These are phyloP conservation scores for Drosophila mulleri DNA, from an alignment of 2,888 invertebrate genomes.

Conservation along the genomic window DNA sequence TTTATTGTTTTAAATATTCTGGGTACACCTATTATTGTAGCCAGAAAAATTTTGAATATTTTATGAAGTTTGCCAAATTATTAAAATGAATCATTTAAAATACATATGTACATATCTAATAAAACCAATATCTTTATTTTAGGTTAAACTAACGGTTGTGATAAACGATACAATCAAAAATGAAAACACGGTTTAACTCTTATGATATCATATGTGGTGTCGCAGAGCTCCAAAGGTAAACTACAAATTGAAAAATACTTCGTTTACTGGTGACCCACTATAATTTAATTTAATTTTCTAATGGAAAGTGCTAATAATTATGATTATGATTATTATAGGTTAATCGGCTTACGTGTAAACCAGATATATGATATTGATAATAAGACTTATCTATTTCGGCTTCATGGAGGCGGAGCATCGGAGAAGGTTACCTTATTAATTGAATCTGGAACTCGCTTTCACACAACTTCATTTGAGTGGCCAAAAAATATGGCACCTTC, in stretches of 20 bases:
- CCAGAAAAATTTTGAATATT: too few relatives aligned
- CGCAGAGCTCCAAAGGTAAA: conserved; percentile 93
- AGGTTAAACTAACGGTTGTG: conserved; percentile 63
- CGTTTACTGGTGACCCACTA: too few relatives aligned
- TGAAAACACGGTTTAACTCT: conserved; percentile 97
- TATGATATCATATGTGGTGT: conserved; percentile 96
- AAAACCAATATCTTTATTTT: not conserved
- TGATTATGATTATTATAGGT: conserved; percentile 86
- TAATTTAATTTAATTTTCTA: too few relatives aligned
- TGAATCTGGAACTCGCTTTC: conserved; percentile 97
- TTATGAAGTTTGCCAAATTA: too few relatives aligned
- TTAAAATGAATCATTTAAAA: too few relatives aligned
- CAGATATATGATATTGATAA: conserved; percentile 99
- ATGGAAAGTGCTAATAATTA: not conserved
- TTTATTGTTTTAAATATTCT: too few relatives aligned
- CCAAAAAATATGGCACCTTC: conserved; percentile 98
- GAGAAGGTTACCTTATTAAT: conserved; percentile 93
- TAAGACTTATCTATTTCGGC: conserved; percentile 96
- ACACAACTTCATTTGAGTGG: conserved; percentile 98
- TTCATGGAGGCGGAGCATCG: conserved; percentile 94
- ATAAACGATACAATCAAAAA: conserved; percentile 82
- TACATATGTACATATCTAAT: too few relatives aligned
- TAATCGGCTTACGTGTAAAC: conserved; percentile 96
- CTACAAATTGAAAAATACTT: not conserved
- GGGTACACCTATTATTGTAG: too few relatives aligned